Conservation (phyloP, 2,797 vertebrate species). For the Pristis pectinata region DNA sequence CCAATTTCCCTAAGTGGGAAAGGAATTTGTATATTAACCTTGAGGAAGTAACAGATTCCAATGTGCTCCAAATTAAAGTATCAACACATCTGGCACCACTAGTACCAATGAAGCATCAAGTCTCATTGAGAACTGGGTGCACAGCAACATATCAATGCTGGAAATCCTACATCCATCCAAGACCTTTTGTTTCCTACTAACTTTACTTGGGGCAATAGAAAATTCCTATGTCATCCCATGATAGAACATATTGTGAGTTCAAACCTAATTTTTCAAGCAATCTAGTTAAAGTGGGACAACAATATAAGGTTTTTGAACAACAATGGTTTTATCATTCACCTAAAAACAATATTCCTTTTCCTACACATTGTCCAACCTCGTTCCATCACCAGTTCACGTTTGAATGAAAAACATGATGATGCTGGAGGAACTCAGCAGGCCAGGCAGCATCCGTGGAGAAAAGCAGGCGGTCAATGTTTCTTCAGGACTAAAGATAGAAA, state of each 20-base stretch:
- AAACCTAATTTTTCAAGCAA: neutral
- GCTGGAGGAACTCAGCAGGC: no score
- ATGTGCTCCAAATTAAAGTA: neutral
- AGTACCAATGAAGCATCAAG: neutral
- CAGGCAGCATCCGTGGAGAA: no score
- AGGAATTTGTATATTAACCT: neutral
- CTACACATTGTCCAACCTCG: neutral
- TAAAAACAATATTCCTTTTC: neutral
- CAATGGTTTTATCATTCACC: neutral
- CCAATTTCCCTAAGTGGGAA: no score
- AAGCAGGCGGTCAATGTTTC: no score
- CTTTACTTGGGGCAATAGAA: neutral
- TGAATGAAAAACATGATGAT: no score
- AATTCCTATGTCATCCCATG: neutral
- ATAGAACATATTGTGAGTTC: neutral
- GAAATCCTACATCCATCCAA: neutral
- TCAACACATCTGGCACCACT: neutral
- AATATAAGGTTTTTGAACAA: neutral
- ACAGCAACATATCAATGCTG: neutral
- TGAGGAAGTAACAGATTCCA: neutral
- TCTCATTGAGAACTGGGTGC: neutral
- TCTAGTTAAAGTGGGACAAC: neutral
- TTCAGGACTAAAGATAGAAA: no score
- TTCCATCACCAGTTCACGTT: neutral
- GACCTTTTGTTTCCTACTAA: neutral